Evolutionary conservation across 2,888 invertebrate species (phyloP), one percentile per base, ranked within the genome.

Genomic region (Eutolmus rufibarbis): DNA sequence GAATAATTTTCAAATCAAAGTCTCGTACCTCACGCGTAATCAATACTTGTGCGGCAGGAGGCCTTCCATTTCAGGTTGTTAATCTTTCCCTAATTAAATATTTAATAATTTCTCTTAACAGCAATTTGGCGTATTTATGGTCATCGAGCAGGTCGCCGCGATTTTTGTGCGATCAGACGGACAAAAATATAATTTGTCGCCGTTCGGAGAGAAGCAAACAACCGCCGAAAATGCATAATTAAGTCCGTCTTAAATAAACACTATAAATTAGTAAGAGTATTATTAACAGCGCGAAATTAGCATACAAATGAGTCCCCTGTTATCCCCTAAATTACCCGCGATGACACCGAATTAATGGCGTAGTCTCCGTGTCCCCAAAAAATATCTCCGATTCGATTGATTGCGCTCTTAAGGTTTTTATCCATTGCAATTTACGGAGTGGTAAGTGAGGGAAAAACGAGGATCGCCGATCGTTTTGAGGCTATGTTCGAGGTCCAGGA

Each of bases 231-330:
- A 78, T 86, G 77, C 23, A 77, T 86, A 86, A 86, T 86, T 86
- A 86, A 86, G 86, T 79, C 78, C n/a, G 66, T 78, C 57, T 86
- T 79, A 86, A 79, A 57, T 57, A 86, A 86, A 79, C 78, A 57
- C 78, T 57, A 86, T 79, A 86, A 86, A 86, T 86, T 79, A 86
- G 23, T 56, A 37, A 86, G 78, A 79, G 86, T 86, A 86, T 86
- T 78, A 79, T 79, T 79, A 86, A 86, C 79, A 78, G 77, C 78
- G 51, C n/a, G 78, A 86, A 86, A 86, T 86, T 86, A 86, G 86
- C 86, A 86, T 86, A 78, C 86, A 86, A 86, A 86, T 86, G 57
- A 86, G 86, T 78, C 78, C 57, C 86, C 77, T 78, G 86, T 86
- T 86, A 78, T 86, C 86, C 57, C 78, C 86, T 86, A 86, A 86